Evolutionary conservation across 2,888 invertebrate genomes (phyloP), one percentile per base, ranked within the genome.

Genomic region (Eupithecia abbreviata): DNA sequence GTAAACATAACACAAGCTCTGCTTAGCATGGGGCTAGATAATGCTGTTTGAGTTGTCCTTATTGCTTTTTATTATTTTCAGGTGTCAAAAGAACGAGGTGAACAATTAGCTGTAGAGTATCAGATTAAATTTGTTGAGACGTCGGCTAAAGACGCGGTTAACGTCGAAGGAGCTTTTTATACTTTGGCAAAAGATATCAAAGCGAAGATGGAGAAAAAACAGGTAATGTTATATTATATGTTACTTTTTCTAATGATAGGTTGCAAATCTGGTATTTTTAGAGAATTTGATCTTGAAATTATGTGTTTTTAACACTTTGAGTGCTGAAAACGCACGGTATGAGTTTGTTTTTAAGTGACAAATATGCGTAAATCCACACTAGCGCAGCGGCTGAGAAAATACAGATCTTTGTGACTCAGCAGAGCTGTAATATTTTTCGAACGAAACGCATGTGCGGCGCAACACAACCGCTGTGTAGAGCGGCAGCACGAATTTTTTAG

Each of bases 61-160:
- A 13, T 49, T 13, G 30, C 1, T 49, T 13, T 13, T 49, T 49
- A 49, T 65, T 41, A n/a, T 41, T 89, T 90, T 49, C 84, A 97
- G 97, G 98, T 99, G 75, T 98, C 99, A 80, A 98, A 98, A 94
- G 99, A 99, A 91, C 96, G 98, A 87, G 99, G 99, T 73, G 99
- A 99, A 95, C 98, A 99, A 95, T 96, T 99, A 92, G 99, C 99
- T 79, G 96, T 99, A 88, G 99, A 99, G 95, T 99, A 99, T 96
- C 98, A 98, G 88, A 99, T 99, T 86, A 99, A 99, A 95, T 99
- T 99, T 95, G 98, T 99, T 96, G 99, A 99, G 95, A 99, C 99
- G 73, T 99, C 99, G 85, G 99, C 99, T 75, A 99, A 99, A 95
- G 98, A 98, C 83, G 98, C 99, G 91, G 97, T 99, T 91, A 99